Evolutionary conservation across 1,140 invertebrate species (phyloP), one percentile per base, ranked within the genome.

Genomic region (Lordiphosa clarofinis): DNA sequence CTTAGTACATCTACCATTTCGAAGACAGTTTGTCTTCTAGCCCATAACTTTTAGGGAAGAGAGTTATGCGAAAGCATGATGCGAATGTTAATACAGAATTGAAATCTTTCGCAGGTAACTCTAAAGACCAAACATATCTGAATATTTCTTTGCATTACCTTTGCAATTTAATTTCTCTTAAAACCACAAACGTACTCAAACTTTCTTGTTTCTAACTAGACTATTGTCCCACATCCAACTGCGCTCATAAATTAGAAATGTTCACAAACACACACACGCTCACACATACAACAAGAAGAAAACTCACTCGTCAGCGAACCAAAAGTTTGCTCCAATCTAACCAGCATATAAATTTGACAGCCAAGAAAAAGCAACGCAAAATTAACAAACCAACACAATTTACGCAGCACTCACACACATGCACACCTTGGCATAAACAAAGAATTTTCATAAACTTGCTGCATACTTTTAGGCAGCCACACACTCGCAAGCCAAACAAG

Each of bases 301-400:
- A 64, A 64, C 75, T 75, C 44, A 54, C 68, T 48, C 49, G 66
- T 53, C 63, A 63, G 55, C 36, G 64, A 65, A 38, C 40, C 31
- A 55, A 74, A 79, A 79, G 57, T 81, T 69, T 81, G 67, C 33
- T 35, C 33, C 44, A 10, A 46, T 71, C 76, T 67, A 82, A 81
- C 75, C 75, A 76, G 76, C 75, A 82, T 82, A 81, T 81, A 81
- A 72, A 82, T 81, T 81, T 76, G 72, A 72, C 76, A 82, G 76
- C 36, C 33, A 48, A 31, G 47, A 43, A 37, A 53, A 53, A 53
- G 48, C 42, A 69, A 59, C 50, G 63, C 66, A 82, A 76, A 82
- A 82, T 82, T 76, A 82, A 76, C 78, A 82, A 82, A 82, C 78
- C 76, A 64, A 82, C 72, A 65, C 62, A 82, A 76, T 72, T 76